Percentiles rank a stretch among this genome's conserved stretches.
Conservation (phyloP, 37 sponge, comb jelly and placozoan genomes). For the Halisarca cf. caerulea region DNA sequence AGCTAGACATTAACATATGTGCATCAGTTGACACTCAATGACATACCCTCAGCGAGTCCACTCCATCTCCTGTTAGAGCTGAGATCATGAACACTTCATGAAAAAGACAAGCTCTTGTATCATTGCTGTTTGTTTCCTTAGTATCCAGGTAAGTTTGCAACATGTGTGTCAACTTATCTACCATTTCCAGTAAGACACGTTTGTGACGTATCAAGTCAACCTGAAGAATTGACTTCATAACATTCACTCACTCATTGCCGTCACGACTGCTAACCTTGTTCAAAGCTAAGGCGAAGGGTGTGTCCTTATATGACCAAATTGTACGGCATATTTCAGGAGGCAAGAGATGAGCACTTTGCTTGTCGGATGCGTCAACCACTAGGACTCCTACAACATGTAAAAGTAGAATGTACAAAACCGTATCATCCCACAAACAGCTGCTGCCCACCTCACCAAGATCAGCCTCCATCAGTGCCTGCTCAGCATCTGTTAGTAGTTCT, state of each 20-base stretch:
- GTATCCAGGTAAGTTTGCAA: background rate
- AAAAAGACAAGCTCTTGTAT: background rate
- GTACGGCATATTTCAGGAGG: conserved; percentile 27
- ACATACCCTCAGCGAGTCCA: conserved; percentile 59
- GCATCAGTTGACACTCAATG: too few relatives aligned
- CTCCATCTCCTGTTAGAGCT: conserved; percentile 73
- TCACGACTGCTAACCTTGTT: conserved; percentile 66
- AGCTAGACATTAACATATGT: too few relatives aligned
- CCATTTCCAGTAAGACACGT: conserved; percentile 37
- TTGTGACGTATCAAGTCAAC: conserved; percentile 65
- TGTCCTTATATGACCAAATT: conserved; percentile 10
- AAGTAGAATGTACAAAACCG: too few relatives aligned
- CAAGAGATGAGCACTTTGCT: conserved; percentile 38
- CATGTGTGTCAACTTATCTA: conserved; percentile 22
- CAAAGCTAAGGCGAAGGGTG: conserved; percentile 75
- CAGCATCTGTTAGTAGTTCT: conserved; percentile 57
- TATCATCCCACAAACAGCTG: too few relatives aligned
- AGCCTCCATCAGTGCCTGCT: conserved; percentile 60
- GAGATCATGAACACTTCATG: conserved; percentile 51
- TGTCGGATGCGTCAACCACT: conserved; percentile 68
- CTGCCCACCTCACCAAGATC: conserved; percentile 68
- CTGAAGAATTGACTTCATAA: conserved; percentile 1
- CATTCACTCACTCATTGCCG: background rate
- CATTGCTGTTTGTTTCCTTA: too few relatives aligned
- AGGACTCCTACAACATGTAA: too few relatives aligned